Conservation (phyloP, 2,113 vertebrate genomes). For the Catagonus wagneri region DNA sequence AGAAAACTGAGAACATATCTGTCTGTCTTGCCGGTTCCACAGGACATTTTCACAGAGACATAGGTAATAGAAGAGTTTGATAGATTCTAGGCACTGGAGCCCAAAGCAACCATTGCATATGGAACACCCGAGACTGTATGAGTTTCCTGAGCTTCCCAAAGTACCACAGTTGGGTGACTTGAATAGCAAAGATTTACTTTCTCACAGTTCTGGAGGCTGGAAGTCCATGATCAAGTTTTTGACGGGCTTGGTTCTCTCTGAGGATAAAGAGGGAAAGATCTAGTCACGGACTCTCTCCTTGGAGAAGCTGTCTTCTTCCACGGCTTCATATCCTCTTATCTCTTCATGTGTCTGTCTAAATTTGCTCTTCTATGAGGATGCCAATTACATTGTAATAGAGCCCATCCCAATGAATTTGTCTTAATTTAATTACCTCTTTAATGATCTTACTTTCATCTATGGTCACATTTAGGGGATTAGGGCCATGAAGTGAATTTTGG, state of each 20-base stretch:
- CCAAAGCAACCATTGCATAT: background rate
- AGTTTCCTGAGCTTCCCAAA: background rate
- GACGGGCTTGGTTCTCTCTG: background rate
- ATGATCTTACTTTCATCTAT: background rate
- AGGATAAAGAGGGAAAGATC: fast-evolving
- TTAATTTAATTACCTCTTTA: background rate
- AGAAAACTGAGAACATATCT: background rate
- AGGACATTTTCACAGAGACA: background rate
- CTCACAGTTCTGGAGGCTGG: background rate
- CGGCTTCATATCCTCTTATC: fast-evolving
- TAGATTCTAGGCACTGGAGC: too few relatives aligned
- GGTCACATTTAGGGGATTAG: background rate
- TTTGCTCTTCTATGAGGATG: background rate
- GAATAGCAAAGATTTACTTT: background rate
- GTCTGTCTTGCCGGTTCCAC: background rate
- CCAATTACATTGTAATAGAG: background rate
- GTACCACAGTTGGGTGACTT: background rate
- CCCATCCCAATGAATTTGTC: background rate
- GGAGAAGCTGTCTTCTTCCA: background rate
- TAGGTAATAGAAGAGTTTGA: background rate
- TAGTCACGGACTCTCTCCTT: background rate
- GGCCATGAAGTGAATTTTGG: background rate
- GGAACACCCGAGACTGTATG: fast-evolving
- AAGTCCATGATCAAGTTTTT: background rate
- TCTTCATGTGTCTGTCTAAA: background rate